Evolutionary conservation across 2,888 invertebrate species (phyloP).

Genomic region (Pyrrhosoma nymphula): DNA sequence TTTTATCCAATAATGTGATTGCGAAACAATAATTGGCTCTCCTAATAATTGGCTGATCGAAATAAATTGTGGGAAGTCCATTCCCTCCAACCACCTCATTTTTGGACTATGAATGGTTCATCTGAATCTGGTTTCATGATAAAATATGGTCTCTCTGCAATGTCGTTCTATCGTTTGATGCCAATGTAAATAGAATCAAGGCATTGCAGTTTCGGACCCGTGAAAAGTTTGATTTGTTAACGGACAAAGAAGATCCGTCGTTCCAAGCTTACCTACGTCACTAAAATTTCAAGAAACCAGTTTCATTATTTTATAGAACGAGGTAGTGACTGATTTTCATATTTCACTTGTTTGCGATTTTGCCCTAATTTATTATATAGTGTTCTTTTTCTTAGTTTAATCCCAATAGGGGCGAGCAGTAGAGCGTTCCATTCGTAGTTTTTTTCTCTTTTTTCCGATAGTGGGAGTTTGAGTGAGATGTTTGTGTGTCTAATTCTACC

Average conservation of each 20-base stretch:
- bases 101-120: no score
- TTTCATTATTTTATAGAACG: neutral
- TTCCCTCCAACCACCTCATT: neutral
- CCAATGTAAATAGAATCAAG: neutral
- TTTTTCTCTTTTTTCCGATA: neutral
- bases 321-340: neutral
- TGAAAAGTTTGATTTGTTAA: neutral
- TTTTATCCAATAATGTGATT: neutral
- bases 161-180: neutral
- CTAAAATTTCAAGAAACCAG: neutral
- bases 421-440: neutral
- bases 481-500: conserved; percentile 15
- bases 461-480: conserved; percentile 2
- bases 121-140: neutral
- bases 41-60: neutral
- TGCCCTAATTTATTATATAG: neutral
- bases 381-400: neutral
- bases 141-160: neutral
- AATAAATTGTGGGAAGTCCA: neutral
- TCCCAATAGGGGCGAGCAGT: conserved; percentile 36
- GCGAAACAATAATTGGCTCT: no score
- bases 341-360: neutral
- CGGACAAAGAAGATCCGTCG: neutral
- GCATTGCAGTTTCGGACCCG: neutral
- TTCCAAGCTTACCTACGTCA: neutral